phyloP scores from a whole-genome alignment of 1,140 invertebrate genomes.

The Pararge aegeria region DNA sequence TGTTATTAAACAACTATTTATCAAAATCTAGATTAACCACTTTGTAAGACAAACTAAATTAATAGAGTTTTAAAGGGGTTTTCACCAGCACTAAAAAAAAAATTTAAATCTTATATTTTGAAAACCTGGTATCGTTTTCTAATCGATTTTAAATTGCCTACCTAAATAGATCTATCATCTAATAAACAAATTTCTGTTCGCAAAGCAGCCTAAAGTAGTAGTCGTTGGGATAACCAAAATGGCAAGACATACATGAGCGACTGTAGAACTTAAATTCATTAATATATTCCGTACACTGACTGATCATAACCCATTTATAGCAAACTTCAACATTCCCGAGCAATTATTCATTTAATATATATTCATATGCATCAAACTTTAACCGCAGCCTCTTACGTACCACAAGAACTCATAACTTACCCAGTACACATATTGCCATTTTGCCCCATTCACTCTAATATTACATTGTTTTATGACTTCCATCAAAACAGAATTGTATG shows the following conservation, averaged over 20 bases:
- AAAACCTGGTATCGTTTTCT: too few relatives aligned
- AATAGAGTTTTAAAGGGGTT: too few relatives aligned
- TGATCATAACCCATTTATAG: constrained; percentile 12
- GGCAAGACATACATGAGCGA: background rate
- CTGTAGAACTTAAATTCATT: background rate
- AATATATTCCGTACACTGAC: background rate
- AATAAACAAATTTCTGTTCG: too few relatives aligned
- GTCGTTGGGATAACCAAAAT: too few relatives aligned
- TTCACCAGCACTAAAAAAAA: too few relatives aligned
- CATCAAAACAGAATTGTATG: constrained; percentile 16
- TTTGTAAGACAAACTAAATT: too few relatives aligned
- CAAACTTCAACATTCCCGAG: constrained; percentile 26
- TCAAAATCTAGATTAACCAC: too few relatives aligned
- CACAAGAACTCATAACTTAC: constrained; percentile 23
- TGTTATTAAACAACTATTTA: too few relatives aligned
- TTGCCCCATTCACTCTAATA: constrained; percentile 30
- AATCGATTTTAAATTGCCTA: too few relatives aligned
- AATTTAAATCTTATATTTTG: too few relatives aligned
- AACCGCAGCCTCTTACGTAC: constrained; percentile 19
- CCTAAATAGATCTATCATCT: too few relatives aligned
- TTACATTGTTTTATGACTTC: constrained; percentile 44
- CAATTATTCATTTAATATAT: constrained; percentile 35
- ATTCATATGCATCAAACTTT: constrained; percentile 27
- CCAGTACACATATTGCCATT: constrained; percentile 30
- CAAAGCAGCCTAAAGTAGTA: too few relatives aligned